Conservation (phyloP, 2,113 vertebrate species). For the Parotia lawesii region DNA sequence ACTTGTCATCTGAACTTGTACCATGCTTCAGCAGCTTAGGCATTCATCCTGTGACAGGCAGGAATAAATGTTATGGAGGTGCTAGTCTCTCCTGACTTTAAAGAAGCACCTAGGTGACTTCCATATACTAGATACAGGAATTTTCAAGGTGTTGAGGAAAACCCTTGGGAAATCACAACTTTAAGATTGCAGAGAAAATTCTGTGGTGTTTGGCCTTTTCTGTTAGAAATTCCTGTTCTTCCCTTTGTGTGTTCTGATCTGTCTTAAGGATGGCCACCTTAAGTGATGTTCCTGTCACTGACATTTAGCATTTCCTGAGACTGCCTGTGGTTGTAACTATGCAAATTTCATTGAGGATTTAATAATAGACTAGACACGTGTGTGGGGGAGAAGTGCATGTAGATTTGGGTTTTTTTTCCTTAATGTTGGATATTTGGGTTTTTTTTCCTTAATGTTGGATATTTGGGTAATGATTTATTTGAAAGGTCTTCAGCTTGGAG, state of each 20-base stretch:
- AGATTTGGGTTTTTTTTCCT: background rate
- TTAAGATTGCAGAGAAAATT: background rate
- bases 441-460: background rate
- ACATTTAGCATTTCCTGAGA: slow-evolving; percentile 12
- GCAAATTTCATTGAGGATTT: slow-evolving; percentile 34
- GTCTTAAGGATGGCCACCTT: background rate
- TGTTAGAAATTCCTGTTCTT: background rate
- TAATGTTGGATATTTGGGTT: background rate
- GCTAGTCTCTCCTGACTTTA: background rate
- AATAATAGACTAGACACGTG: slow-evolving; percentile 1
- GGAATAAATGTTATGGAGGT: background rate
- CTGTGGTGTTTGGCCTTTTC: background rate
- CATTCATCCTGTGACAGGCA: background rate
- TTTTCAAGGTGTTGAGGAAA: background rate
- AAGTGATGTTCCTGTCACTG: background rate
- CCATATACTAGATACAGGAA: background rate
- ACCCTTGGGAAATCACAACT: background rate
- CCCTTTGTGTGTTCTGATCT: background rate
- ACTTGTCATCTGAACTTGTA: background rate
- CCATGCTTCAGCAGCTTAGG: background rate
- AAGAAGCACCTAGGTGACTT: background rate
- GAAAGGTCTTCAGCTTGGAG: background rate
- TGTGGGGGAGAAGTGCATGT: background rate
- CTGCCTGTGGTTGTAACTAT: background rate
- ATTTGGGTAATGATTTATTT: background rate